Evolutionary conservation across 2,888 invertebrate genomes (phyloP), one percentile per base, ranked within the genome.

Genomic region (Dastarcus helophoroides): DNA sequence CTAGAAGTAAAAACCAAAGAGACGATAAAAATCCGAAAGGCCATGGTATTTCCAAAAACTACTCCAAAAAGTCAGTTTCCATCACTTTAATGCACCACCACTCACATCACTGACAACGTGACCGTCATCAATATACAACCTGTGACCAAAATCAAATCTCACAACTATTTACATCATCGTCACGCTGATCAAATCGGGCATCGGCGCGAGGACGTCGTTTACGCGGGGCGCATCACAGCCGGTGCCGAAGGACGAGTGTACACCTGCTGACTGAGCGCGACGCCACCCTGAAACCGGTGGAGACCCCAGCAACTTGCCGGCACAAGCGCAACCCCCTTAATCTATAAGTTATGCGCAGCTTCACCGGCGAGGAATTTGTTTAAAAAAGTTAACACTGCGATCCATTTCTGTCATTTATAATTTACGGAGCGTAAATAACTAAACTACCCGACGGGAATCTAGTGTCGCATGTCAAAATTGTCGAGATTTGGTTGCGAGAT

Each of bases 231-330:
- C 19, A 17, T 17, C n/a, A 7, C 19, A 17, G 19, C 19, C n/a
- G n/a, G 19, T 17, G 19, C 19, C n/a, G 19, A 17, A 17, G 19
- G n/a, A 7, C 6, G n/a, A n/a, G n/a, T 6, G n/a, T 17, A 17
- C n/a, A 7, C 19, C 19, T 17, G 19, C 6, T 7, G n/a, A 17
- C 19, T 17, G 19, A 17, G 19, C 19, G 19, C 6, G 19, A 17
- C 19, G 19, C 19, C 19, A 17, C 19, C 19, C 19, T 17, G 19
- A 17, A 17, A 17, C 19, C 19, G 19, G 19, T 17, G 19, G 19
- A 17, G 19, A 17, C 19, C 19, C 19, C 19, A 7, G 19, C 6
- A 17, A 17, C 6, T 17, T 7, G 19, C 6, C 19, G n/a, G 19
- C 19, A 17, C 19, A 17, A 17, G 19, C 19, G 19, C 19, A 17